These are phyloP conservation scores for Rhogogaster chlorosoma DNA, from an alignment of 2,888 invertebrate genomes.

Conservation along the genomic window DNA sequence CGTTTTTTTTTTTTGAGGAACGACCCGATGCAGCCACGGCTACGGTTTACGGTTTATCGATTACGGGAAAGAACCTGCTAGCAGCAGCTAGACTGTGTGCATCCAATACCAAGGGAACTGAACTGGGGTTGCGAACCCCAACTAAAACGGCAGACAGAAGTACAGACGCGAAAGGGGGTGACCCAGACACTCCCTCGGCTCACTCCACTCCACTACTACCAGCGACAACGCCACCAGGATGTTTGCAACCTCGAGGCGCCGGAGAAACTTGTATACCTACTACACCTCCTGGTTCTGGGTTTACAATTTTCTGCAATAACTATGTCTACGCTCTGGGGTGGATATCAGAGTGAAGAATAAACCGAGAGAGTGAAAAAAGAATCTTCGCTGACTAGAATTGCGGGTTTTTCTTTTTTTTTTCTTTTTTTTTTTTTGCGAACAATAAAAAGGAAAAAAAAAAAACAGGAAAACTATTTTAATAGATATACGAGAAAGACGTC, in stretches of 20 bases:
- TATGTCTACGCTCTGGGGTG: background rate
- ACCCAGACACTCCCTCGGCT: conserved; percentile 73
- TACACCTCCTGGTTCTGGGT: background rate
- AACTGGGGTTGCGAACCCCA: conserved; percentile 70
- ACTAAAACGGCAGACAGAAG: conserved; percentile 68
- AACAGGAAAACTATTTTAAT: background rate
- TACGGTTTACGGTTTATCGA: conserved; percentile 44
- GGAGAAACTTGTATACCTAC: background rate
- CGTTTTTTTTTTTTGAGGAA: background rate
- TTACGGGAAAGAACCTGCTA: conserved; percentile 42
- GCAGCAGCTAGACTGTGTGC: conserved; percentile 19
- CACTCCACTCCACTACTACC: conserved; percentile 4
- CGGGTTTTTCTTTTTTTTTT: background rate
- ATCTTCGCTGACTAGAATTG: background rate
- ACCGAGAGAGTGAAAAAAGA: background rate
- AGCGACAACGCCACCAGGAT: conserved; percentile 60
- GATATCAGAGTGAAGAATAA: background rate
- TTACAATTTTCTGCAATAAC: background rate
- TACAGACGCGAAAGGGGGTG: conserved; percentile 73
- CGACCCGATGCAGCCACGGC: background rate
- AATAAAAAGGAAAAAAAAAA: background rate
- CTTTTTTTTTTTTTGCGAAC: background rate
- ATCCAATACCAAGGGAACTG: conserved; percentile 27
- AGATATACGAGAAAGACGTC: background rate
- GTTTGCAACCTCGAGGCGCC: conserved; percentile 61